Conservation (phyloP, 2,113 vertebrate genomes). For the Forbesichthys papilliferus region DNA sequence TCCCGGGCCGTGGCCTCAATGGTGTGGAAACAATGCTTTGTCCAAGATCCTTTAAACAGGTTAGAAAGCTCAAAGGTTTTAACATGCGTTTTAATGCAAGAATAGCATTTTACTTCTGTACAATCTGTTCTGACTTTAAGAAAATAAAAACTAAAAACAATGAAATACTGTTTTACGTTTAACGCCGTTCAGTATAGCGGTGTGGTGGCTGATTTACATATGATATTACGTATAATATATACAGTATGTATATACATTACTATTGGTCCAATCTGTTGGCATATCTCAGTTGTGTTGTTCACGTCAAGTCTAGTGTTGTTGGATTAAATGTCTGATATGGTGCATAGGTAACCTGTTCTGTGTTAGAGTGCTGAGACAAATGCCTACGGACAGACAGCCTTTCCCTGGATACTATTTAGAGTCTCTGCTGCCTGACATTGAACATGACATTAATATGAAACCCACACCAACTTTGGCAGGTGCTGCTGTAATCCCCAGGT, state of each 20-base stretch:
- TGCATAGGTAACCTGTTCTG: conserved; percentile 11
- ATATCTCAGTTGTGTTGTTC: neutral
- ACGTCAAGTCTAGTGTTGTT: neutral
- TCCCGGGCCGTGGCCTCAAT: conserved; percentile 96
- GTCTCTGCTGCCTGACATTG: conserved; percentile 8
- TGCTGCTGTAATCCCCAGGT: conserved; percentile 27
- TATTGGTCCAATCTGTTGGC: neutral
- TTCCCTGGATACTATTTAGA: conserved; percentile 26
- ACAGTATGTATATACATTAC: no score
- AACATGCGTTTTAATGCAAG: neutral
- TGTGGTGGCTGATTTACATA: neutral
- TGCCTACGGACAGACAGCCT: conserved; percentile 25
- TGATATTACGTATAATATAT: no score
- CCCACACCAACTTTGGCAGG: conserved; percentile 27
- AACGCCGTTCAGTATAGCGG: no score
- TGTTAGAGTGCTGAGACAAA: conserved; percentile 9
- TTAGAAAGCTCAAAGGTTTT: conserved; percentile 57
- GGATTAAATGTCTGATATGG: neutral
- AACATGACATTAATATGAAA: conserved; percentile 44
- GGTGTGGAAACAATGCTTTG: conserved; percentile 96
- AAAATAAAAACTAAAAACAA: no score
- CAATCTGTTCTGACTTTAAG: no score
- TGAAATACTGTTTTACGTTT: no score
- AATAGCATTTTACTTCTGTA: no score
- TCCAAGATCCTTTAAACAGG: conserved; percentile 91